Conservation (phyloP, 1,140 invertebrate genomes). For the Pseudomyrmex gracilis region DNA sequence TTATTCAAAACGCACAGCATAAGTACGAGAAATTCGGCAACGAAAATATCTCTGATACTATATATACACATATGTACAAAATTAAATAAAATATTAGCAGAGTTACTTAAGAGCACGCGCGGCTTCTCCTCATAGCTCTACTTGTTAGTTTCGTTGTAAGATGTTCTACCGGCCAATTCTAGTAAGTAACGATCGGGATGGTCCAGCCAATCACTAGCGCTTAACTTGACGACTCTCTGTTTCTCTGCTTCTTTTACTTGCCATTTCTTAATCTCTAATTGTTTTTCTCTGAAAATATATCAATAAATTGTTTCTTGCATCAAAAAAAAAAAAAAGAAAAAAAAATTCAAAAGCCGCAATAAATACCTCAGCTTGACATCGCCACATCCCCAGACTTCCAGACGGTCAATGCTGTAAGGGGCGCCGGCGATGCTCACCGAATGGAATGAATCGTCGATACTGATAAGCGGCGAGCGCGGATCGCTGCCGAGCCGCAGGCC, state of each 20-base stretch:
- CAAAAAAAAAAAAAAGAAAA: background rate
- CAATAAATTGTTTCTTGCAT: conserved; percentile 21
- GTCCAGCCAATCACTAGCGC: conserved; percentile 94
- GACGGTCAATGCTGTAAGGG: conserved; percentile 85
- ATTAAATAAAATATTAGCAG: conserved; percentile 52
- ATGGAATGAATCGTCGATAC: conserved; percentile 86
- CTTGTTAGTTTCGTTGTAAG: conserved; percentile 86
- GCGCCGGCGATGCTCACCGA: conserved; percentile 84
- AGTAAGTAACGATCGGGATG: conserved; percentile 95
- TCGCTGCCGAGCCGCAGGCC: conserved; percentile 93
- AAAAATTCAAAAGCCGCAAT: background rate
- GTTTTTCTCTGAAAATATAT: conserved; percentile 88
- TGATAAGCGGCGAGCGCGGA: conserved; percentile 90
- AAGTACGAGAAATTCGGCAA: conserved; percentile 65
- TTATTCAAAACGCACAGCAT: conserved; percentile 21
- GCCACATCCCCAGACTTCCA: conserved; percentile 95
- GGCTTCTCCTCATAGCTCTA: conserved; percentile 17
- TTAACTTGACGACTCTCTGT: conserved; percentile 92
- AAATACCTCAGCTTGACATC: conserved; percentile 86
- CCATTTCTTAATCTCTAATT: conserved; percentile 96
- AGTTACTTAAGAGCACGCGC: conserved; percentile 41
- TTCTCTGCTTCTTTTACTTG: conserved; percentile 94
- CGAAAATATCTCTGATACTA: conserved; percentile 30
- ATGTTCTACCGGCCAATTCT: conserved; percentile 92
- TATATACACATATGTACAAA: conserved; percentile 77